Evolutionary conservation across 2,113 vertebrate genomes (phyloP).

Genomic region (Tachysurus vachellii): DNA sequence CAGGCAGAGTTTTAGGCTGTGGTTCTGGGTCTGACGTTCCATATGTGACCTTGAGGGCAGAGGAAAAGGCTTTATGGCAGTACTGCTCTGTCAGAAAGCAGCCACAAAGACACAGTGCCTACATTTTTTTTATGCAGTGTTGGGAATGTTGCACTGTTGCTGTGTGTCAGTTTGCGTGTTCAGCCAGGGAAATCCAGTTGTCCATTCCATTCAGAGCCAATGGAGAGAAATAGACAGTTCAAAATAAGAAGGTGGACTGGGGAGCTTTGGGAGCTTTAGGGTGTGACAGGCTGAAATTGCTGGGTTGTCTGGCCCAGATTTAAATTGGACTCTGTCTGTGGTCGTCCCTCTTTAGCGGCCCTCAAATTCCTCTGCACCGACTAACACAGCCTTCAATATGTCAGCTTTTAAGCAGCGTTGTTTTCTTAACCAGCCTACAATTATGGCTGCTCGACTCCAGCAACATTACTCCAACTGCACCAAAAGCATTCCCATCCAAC

Average conservation of each 20-base stretch:
- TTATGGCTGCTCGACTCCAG: slow-evolving; percentile 40
- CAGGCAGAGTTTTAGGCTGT: neutral
- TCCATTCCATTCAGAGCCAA: slow-evolving; percentile 31
- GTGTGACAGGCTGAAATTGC: slow-evolving; percentile 73
- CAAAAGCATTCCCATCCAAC: slow-evolving; percentile 19
- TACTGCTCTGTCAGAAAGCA: slow-evolving; percentile 5
- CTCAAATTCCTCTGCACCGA: slow-evolving; percentile 34
- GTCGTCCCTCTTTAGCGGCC: slow-evolving; percentile 47
- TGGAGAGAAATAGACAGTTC: slow-evolving; percentile 58
- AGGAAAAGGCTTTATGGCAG: slow-evolving; percentile 19
- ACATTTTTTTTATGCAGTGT: slow-evolving; percentile 17
- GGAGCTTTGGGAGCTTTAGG: slow-evolving; percentile 66
- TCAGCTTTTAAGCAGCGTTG: slow-evolving; percentile 42
- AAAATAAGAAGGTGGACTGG: slow-evolving; percentile 71
- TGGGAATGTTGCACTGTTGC: slow-evolving; percentile 22
- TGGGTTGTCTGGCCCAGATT: slow-evolving; percentile 67
- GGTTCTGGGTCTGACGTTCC: neutral
- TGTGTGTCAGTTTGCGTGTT: slow-evolving; percentile 38
- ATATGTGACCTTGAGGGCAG: slow-evolving; percentile 50
- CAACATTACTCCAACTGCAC: slow-evolving; percentile 13
- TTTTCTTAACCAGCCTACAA: slow-evolving; percentile 40
- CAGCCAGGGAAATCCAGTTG: slow-evolving; percentile 36
- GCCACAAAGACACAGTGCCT: slow-evolving; percentile 25
- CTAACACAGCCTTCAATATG: slow-evolving; percentile 49
- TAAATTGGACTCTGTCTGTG: slow-evolving; percentile 63